Evolutionary conservation across 2,888 invertebrate species (phyloP), one percentile per base, ranked within the genome.

Genomic region (Argynnis bischoffii): DNA sequence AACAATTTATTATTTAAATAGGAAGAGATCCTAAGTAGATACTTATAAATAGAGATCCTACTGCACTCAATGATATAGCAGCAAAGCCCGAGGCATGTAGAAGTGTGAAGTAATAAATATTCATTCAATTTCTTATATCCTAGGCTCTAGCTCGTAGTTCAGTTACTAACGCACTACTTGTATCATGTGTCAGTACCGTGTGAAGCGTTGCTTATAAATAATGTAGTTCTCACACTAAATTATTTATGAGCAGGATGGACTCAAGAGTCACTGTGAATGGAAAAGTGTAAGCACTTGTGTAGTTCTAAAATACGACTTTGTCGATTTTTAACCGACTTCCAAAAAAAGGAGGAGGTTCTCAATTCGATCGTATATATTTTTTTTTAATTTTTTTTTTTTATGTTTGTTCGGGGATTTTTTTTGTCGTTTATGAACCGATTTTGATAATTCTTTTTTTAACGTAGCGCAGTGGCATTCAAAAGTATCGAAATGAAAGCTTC

Each of bases 171-270:
- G 61, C 41, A 53, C 61, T 53, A 51, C 15, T 53, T 53, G 61
- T 53, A 61, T 53, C 35, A 53, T 51, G 51, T 61, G 41, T 18
- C 21, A 61, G 61, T 61, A 31, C 51, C 41, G 61, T 61, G 61
- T 53, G 61, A 61, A 61, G 51, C 51, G n/a, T 18, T 53, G 18
- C 51, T 61, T 61, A 61, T 61, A 61, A 61, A 61, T 61, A 53
- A 61, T 61, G 61, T 41, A 61, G 31, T 53, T 41, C 53, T 61
- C 61, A 53, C 61, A 53, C 61, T 61, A 53, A 61, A 61, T 61
- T 53, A 61, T 61, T 61, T 53, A 61, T 61, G 61, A 53, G 50
- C 50, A 18, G n/a, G 53, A 61, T 21, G 53, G 41, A 61, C 61
- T 41, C n/a, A 53, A 51, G 18, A 53, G 51, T 18, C 61, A 61